Evolutionary conservation across 2,888 invertebrate genomes (phyloP), one percentile per base, ranked within the genome.

Genomic region (Rhogogaster chlorosoma): DNA sequence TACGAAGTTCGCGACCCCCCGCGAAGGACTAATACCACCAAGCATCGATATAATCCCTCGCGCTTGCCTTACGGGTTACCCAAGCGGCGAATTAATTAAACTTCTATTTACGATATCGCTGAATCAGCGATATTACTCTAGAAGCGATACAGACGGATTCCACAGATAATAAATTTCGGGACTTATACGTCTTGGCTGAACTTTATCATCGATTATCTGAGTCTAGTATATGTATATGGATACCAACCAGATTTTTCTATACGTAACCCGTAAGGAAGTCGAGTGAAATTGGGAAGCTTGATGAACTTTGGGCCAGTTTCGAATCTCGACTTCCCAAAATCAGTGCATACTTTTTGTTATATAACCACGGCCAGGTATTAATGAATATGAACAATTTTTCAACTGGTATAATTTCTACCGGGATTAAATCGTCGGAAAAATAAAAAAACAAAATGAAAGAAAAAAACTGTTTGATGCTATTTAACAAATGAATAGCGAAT

Each of bases 91-190:
- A 92, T 92, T 93, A 93, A 93, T 93, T 93, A 93, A 93, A 93
- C 92, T 93, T 92, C 91, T 92, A 93, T 93, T 93, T 92, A 93
- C 89, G 92, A 92, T 92, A 93, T 93, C 91, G 93, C 92, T 91
- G 92, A 93, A 91, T 93, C 92, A 92, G 93, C 93, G 90, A 89
- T 92, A 90, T 90, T 85, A 80, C 85, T 85, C 86, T 85, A 86
- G 86, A 67, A 84, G 83, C 84, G 71, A 70, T 85, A 83, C 83
- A 70, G 67, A 83, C 83, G 83, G 64, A 83, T 83, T 70, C 67
- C 36, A 32, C 22, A 45, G 67, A 83, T 83, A 83, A 83, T 83
- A 83, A 80, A 83, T 83, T 83, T 83, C 42, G 57, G 77, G 61
- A 57, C 80, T 36, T 42, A n/a, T 42, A 70, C 71, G 80, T 80